Conservation (phyloP, 2,888 invertebrate species). For the Fabriciana adippe region DNA sequence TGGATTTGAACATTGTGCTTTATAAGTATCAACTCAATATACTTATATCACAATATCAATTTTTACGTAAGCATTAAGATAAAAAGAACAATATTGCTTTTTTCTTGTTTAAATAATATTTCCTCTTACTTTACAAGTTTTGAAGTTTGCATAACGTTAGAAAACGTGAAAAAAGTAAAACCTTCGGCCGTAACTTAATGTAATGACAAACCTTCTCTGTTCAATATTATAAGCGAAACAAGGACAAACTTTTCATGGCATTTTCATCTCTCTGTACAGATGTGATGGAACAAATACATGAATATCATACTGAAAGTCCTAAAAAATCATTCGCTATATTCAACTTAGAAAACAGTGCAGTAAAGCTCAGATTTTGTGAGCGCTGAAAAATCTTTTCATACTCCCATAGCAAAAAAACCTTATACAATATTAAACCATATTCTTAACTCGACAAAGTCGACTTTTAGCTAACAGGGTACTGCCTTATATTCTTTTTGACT, state of each 20-base stretch:
- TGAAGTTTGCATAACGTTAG: conserved; percentile 25
- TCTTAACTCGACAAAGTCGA: background rate
- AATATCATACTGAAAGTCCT: conserved; percentile 78
- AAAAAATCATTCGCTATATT: conserved; percentile 56
- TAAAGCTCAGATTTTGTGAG: conserved; percentile 66
- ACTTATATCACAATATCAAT: background rate
- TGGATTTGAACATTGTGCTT: conserved; percentile 6
- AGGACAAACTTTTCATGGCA: conserved; percentile 72
- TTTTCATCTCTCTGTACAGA: conserved; percentile 76
- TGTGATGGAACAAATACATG: conserved; percentile 79
- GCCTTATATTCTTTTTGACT: conserved; percentile 55
- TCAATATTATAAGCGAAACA: conserved; percentile 59
- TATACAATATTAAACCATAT: conserved; percentile 53
- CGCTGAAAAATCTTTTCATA: conserved; percentile 70
- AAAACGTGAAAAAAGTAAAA: conserved; percentile 34
- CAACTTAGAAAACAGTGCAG: conserved; percentile 56
- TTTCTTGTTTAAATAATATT: conserved; percentile 10
- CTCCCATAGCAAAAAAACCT: conserved; percentile 64
- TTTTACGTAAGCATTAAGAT: background rate
- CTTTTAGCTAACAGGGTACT: background rate
- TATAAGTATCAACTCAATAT: background rate
- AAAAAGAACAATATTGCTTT: conserved; percentile 15
- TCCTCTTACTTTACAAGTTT: conserved; percentile 16
- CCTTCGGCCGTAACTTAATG: conserved; percentile 64
- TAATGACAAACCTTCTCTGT: conserved; percentile 63